Base-by-base conservation (phyloP, 1,140 invertebrate genomes). In the Leptoteleia sp. region DNA sequence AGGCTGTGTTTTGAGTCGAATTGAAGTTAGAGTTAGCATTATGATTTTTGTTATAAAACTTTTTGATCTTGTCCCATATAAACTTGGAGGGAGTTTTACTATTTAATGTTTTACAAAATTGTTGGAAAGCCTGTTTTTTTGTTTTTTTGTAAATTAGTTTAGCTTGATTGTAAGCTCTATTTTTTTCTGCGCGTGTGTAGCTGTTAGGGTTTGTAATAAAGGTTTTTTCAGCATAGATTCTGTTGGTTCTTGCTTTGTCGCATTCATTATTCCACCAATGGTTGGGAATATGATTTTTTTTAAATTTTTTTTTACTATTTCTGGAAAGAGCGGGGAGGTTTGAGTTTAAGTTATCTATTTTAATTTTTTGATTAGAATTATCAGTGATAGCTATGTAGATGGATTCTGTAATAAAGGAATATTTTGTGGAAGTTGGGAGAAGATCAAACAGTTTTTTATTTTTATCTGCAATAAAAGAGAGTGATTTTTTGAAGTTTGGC, bases 31-130 rank as follows among this genome's bases (percentile, higher is more conserved):
- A 1, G n/a, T 31, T 3, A 8, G 38, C 12, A 1, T 25, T 8
- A 50, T 35, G 17, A 3, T 71, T 54, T 45, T 65, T 65, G 3
- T 25, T 54, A 35, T 52, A 54, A 16, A 43, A 54, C 35, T 65
- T 65, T 45, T 43, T 50, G 0, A 65, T 9, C 35, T 50, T 65
- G 0, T 38, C 50, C 45, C 35, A 65, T 0, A 65, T 42, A 1
- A 52, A 9, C 15, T 52, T 52, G 0, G 61, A 65, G 4, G 61
- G 61, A n/a, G 61, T 65, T 0, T 31, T 48, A 2, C 12, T 22
- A 0, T 8, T 65, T 4, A 65, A 7, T 13, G 47, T 9, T 0
- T 6, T 2, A 7, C 45, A 52, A 7, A 65, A 65, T 0, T 17
- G 0, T 17, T 31, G 17, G 17, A 55, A 68, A 8, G 0, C 1